Conservation (phyloP, 53 echinoderm and acorn worm genomes). For the Echinarachnius parma region DNA sequence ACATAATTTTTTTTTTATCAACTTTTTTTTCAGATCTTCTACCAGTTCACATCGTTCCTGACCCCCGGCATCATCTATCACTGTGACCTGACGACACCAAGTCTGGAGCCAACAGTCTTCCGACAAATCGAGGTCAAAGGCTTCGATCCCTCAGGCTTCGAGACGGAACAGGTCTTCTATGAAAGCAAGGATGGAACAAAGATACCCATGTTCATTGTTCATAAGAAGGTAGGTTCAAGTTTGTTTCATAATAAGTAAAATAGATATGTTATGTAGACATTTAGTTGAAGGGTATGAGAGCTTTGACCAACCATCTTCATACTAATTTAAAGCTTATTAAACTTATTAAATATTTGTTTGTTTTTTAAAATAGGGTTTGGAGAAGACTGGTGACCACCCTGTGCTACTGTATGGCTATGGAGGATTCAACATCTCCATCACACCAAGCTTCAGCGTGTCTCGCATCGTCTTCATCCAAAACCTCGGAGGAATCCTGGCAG, state of each 20-base stretch:
- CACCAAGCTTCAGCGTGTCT: conserved; percentile 90
- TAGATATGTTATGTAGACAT: too few species aligned
- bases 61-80: conserved; percentile 84
- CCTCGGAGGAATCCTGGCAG: conserved; percentile 85
- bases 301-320: too few species aligned
- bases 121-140: conserved; percentile 83
- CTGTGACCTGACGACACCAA: conserved; percentile 68
- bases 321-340: too few species aligned
- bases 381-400: conserved; percentile 80
- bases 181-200: conserved; percentile 86
- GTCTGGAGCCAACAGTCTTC: conserved; percentile 69
- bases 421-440: conserved; percentile 97
- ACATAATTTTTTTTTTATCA: too few species aligned
- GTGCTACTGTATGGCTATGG: conserved; percentile 93
- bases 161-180: conserved; percentile 84
- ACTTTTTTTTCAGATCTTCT: conserved; percentile 79
- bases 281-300: too few species aligned
- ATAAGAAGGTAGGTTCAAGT: conserved; percentile 94
- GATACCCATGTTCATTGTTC: conserved; percentile 90
- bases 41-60: conserved; percentile 96
- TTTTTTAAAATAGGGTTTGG: conserved; percentile 84
- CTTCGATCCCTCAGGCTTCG: conserved; percentile 68
- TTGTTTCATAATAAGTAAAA: too few species aligned
- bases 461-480: conserved; percentile 83
- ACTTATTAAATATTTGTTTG: too few species aligned